Conservation (phyloP, 2,113 vertebrate genomes). For the Leiothrix lutea region DNA sequence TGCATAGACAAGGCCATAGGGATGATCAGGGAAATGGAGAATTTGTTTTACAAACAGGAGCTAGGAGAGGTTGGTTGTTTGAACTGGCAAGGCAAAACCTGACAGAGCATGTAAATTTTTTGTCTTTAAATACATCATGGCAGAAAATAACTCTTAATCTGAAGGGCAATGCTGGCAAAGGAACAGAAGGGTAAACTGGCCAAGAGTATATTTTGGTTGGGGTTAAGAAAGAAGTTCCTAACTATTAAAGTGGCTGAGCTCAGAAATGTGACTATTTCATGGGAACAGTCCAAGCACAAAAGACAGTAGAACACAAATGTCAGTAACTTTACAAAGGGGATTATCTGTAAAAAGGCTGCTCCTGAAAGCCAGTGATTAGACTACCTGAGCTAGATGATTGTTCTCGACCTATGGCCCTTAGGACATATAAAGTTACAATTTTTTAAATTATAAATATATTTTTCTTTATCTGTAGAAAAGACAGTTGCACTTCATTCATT, state of each 20-base stretch:
- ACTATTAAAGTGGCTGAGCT: neutral
- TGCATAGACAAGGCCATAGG: neutral
- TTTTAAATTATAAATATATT: neutral
- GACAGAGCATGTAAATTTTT: neutral
- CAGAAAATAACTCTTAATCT: neutral
- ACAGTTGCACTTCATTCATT: neutral
- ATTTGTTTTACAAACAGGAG: neutral
- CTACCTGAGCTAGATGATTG: neutral
- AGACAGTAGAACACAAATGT: neutral
- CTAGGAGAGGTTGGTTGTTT: neutral
- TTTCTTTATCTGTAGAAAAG: neutral
- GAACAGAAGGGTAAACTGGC: neutral
- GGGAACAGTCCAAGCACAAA: rapidly evolving
- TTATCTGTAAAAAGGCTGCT: neutral
- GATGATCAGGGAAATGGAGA: neutral
- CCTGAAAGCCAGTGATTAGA: neutral
- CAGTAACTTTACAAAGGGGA: neutral
- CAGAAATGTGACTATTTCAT: neutral
- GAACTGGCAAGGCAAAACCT: neutral
- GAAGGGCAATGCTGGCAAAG: neutral
- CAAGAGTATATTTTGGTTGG: neutral
- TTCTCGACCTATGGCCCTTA: neutral
- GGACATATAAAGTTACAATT: neutral
- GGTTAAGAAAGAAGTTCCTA: neutral
- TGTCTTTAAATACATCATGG: neutral